phyloP scores from a whole-genome alignment of 2,888 invertebrate genomes.

The Drosophila recens region DNA sequence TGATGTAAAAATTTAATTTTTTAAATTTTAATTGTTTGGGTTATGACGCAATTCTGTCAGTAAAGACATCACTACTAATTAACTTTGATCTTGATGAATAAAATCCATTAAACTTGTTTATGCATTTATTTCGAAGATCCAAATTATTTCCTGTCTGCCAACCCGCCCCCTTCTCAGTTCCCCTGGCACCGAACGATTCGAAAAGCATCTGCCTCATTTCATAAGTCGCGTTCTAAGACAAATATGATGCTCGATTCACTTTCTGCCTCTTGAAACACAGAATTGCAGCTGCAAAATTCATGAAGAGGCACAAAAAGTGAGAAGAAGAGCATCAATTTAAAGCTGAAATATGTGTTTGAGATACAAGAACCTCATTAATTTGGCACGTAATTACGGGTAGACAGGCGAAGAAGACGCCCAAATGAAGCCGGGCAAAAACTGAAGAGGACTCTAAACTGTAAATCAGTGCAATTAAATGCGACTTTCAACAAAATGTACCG shows the following conservation, averaged over 20 bases:
- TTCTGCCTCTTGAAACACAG: background rate
- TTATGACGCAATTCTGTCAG: background rate
- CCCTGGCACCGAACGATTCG: background rate
- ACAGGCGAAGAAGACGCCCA: conserved; percentile 21
- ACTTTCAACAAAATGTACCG: conserved; percentile 70
- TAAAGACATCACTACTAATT: background rate
- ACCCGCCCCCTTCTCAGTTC: background rate
- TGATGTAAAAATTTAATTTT: too few relatives aligned
- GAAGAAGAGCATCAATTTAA: conserved; percentile 37
- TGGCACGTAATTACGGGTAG: conserved; percentile 68
- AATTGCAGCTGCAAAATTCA: conserved; percentile 66
- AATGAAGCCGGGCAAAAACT: background rate
- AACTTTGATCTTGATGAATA: background rate
- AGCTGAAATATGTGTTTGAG: conserved; percentile 54
- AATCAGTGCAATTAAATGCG: conserved; percentile 78
- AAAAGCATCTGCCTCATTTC: conserved; percentile 15
- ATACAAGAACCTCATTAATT: conserved; percentile 72
- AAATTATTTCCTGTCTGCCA: conserved; percentile 19
- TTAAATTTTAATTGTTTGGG: background rate
- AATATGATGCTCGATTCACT: conserved; percentile 11
- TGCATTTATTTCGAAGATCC: background rate
- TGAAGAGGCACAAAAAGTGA: conserved; percentile 23
- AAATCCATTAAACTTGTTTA: background rate
- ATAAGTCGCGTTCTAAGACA: conserved; percentile 20
- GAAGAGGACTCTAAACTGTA: conserved; percentile 56